phyloP scores from a whole-genome alignment of 1,140 invertebrate species.

The Drosophila erecta region DNA sequence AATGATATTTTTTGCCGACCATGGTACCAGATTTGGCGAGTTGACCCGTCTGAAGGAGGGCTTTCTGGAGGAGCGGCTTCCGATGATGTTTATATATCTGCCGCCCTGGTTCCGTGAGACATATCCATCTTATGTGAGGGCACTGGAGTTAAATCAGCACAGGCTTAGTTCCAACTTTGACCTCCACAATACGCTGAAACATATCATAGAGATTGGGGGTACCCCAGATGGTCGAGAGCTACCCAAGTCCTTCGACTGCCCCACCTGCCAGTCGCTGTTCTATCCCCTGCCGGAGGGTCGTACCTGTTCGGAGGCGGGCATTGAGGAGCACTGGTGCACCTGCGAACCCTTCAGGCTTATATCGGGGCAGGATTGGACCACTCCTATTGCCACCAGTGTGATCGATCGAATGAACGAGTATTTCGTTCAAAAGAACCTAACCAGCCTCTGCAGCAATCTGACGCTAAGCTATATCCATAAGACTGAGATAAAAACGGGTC shows the following conservation, averaged over 20 bases:
- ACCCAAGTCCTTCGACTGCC: slow-evolving; percentile 84
- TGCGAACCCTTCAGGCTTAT: slow-evolving; percentile 86
- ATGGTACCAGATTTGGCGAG: slow-evolving; percentile 94
- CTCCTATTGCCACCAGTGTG: slow-evolving; percentile 82
- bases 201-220: slow-evolving; percentile 81
- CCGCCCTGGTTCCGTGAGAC: slow-evolving; percentile 90
- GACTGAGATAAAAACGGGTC: slow-evolving; percentile 41
- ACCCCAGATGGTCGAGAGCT: slow-evolving; percentile 11
- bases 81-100: slow-evolving; percentile 91
- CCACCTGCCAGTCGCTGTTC: slow-evolving; percentile 89
- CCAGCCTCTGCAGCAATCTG: slow-evolving; percentile 48
- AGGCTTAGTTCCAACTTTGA: slow-evolving; percentile 93
- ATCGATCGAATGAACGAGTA: slow-evolving; percentile 85
- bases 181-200: slow-evolving; percentile 88
- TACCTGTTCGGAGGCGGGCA: slow-evolving; percentile 89
- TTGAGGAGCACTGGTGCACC: slow-evolving; percentile 91
- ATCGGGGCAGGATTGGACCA: slow-evolving; percentile 69
- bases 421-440: slow-evolving; percentile 50
- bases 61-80: slow-evolving; percentile 94
- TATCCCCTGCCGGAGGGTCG: slow-evolving; percentile 87
- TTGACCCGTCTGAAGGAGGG: slow-evolving; percentile 88
- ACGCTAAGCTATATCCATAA: slow-evolving; percentile 32
- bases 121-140: slow-evolving; percentile 87
- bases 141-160: slow-evolving; percentile 89
- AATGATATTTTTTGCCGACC: slow-evolving; percentile 94